Percentiles rank a stretch among this genome's conserved stretches.
Conservation (phyloP, 2,888 invertebrate species). For the Coleophora flavipennella region DNA sequence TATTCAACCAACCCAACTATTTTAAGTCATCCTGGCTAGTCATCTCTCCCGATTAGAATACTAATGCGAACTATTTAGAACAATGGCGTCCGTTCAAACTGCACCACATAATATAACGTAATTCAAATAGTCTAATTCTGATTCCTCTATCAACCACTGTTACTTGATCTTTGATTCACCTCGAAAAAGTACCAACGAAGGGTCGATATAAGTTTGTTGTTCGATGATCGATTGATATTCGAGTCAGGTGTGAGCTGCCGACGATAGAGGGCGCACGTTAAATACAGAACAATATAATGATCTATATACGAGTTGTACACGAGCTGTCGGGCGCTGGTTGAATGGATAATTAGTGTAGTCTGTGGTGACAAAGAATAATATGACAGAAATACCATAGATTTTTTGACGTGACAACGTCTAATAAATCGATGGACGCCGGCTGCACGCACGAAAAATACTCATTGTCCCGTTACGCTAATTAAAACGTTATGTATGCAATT, state of each 20-base stretch:
- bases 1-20: too few relatives aligned
- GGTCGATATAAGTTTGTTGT: too few relatives aligned
- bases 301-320: conserved; percentile 71
- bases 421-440: too few relatives aligned
- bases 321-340: conserved; percentile 47
- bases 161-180: too few relatives aligned
- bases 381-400: not conserved
- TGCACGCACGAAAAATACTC: too few relatives aligned
- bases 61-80: conserved; percentile 7
- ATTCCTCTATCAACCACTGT: conserved; percentile 22
- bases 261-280: conserved; percentile 57
- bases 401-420: too few relatives aligned
- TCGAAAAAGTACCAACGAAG: too few relatives aligned
- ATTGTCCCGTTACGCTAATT: too few relatives aligned
- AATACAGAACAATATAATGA: conserved; percentile 66
- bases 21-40: too few relatives aligned
- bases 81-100: conserved; percentile 12
- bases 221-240: conserved; percentile 2
- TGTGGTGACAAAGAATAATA: conserved; percentile 33
- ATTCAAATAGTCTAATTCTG: conserved; percentile 35
- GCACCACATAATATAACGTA: conserved; percentile 19
- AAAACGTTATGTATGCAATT: too few relatives aligned
- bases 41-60: not conserved
- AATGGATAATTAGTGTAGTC: conserved; percentile 36
- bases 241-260: conserved; percentile 12